A percentile compares a stretch with the other conserved stretches of the same genome.
These are phyloP conservation scores for Cossypha polioptera DNA, from an alignment of 2,797 vertebrate species.

Conservation along the genomic window DNA sequence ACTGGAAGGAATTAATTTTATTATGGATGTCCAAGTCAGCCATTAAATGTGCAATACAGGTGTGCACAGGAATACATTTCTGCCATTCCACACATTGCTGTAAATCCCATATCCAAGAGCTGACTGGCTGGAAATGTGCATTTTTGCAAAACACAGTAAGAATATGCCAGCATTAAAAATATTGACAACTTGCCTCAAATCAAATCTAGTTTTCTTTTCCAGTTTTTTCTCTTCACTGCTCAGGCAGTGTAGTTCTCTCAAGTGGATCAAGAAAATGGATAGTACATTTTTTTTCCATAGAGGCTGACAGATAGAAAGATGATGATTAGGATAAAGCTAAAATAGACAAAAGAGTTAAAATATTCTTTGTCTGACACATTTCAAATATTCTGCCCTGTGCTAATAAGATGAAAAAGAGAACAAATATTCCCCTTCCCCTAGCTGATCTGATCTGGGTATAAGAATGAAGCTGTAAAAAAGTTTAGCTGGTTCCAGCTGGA, in stretches of 20 bases:
- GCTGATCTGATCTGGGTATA: neutral
- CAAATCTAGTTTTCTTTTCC: neutral
- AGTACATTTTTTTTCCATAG: neutral
- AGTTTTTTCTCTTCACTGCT: neutral
- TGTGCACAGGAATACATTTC: neutral
- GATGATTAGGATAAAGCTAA: neutral
- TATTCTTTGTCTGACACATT: neutral
- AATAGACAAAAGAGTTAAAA: neutral
- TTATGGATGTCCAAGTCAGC: neutral
- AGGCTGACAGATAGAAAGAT: neutral
- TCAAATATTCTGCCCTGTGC: neutral
- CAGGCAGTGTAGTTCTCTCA: neutral
- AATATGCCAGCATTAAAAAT: neutral
- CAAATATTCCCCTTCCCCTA: neutral
- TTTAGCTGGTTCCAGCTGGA: neutral
- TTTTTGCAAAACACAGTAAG: neutral
- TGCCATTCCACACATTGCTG: neutral
- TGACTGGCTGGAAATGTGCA: neutral
- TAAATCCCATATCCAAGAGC: neutral
- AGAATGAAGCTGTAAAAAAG: neutral
- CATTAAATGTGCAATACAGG: neutral
- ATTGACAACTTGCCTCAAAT: neutral
- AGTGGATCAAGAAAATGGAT: neutral
- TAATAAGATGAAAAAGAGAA: neutral
- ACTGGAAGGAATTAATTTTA: neutral